A percentile compares a stretch with the other conserved stretches of the same genome.
These are phyloP conservation scores for Atractosteus spatula DNA, from an alignment of 2,113 vertebrate species.

Conservation along the genomic window DNA sequence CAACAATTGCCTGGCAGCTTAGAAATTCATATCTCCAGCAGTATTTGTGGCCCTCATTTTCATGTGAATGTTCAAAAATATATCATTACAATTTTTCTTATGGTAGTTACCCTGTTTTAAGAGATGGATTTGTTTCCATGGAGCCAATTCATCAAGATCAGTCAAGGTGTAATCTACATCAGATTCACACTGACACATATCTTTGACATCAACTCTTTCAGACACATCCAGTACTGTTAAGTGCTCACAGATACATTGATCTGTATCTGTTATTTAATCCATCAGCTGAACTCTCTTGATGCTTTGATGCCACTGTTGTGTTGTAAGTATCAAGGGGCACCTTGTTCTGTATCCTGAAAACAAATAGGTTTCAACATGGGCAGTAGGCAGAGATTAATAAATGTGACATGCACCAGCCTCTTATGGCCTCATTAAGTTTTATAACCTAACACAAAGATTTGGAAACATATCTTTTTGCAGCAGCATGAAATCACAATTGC, in stretches of 20 bases:
- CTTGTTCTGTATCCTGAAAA: no score
- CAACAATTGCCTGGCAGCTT: constrained; percentile 2
- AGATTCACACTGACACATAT: constrained; percentile 13
- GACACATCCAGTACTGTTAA: not conserved
- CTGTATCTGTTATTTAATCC: no score
- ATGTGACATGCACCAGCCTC: no score
- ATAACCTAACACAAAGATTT: no score
- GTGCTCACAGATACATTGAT: not conserved
- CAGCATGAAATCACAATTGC: no score
- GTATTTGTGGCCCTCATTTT: not conserved
- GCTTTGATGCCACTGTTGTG: no score
- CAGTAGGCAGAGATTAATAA: no score
- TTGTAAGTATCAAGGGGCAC: no score
- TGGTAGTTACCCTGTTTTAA: not conserved
- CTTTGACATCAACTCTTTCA: constrained; percentile 15
- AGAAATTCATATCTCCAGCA: not conserved
- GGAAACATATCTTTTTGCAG: no score
- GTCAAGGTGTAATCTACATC: constrained; percentile 4
- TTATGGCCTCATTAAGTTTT: no score
- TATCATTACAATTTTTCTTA: not conserved
- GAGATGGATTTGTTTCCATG: not conserved
- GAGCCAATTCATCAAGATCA: constrained; percentile 4
- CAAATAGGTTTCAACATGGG: no score
- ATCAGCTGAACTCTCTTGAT: no score
- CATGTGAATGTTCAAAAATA: not conserved